Evolutionary conservation across 2,888 invertebrate species (phyloP), one percentile per base, ranked within the genome.

Genomic region (Meta bourneti): DNA sequence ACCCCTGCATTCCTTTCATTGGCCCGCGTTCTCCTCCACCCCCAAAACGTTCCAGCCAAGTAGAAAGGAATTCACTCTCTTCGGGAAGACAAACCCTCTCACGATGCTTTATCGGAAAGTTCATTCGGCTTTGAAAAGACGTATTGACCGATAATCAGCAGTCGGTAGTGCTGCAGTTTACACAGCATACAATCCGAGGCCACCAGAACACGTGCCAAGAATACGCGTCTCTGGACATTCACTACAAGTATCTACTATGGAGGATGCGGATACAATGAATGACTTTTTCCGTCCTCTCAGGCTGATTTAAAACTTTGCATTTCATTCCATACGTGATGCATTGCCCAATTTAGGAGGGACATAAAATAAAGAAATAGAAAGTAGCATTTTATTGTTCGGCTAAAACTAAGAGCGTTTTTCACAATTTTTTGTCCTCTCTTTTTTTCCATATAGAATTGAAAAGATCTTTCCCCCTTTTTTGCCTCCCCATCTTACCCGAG

Each of bases 81-180:
- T 20, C 61, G 19, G 71, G 69, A 86, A 81, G 80, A 72, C 80
- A 86, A 81, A 85, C 75, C 84, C 80, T 80, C 74, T n/a, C 72
- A 19, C 20, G 79, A 71, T 79, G 78, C 74, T 85, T 85, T 85
- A 90, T 90, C 85, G 85, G 85, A 90, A 90, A 90, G 85, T 90
- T 90, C 90, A 90, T 85, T 77, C 81, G 85, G 79, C 85, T 86
- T 83, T 86, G 90, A 90, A 90, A 90, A 90, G 90, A 74, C 85
- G 85, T 90, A 90, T 90, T 90, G 90, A 90, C 90, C 85, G 90
- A 90, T 90, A 90, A 90, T 90, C 90, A 90, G 90, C 85, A 90
- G 90, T 85, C 90, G 75, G 90, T 11, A 85, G 81, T 52, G 84
- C 72, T 69, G 34, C 49, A 81, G 90, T 90, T 85, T 90, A 69